Evolutionary conservation across 2,888 invertebrate genomes (phyloP), one percentile per base, ranked within the genome.

Genomic region (Caenorhabditis sp.): DNA sequence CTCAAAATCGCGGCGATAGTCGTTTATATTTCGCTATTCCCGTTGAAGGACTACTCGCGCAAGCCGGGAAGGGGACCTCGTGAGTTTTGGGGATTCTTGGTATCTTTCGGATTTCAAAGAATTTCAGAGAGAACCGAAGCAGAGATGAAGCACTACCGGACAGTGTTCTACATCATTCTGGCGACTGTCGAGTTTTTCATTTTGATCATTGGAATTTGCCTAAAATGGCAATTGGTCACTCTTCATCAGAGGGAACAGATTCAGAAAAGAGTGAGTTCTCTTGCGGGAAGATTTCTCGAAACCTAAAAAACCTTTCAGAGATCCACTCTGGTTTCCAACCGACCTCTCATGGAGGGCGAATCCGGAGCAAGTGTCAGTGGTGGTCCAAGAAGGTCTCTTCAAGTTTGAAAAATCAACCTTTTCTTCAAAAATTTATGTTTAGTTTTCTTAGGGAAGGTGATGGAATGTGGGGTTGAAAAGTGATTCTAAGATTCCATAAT

Each of bases 181-280:
- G 51, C 84, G 0, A 47, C 77, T 14, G 64, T 86, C 26, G 82
- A 86, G 28, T 38, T 85, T 38, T 82, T 85, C 69, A 68, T 86
- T 68, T 58, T 87, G 6, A 64, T 82, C 2, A 69, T 86, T 59
- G 85, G 85, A 56, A 74, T 80, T 19, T 87, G 86, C 56, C 61
- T 87, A 66, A 86, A 87, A 69, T 87, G 86, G 85, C 87, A 87
- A 73, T 72, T 87, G n/a, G 77, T 87, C 22, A 82, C 87, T 0
- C 79, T 86, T 49, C 80, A 86, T 59, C 72, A 86, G 35, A 72
- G 81, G 54, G 86, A 86, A 31, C 79, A 86, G 19, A 80, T 80
- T 35, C 85, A 86, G 56, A 83, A 85, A 41, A 75, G 86, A 54
- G 86, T 85, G 24, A 49, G 81, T 44, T 58, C 22, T n/a, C 22